Conservation (phyloP, 2,113 vertebrate genomes). For the Plectropomus leopardus region DNA sequence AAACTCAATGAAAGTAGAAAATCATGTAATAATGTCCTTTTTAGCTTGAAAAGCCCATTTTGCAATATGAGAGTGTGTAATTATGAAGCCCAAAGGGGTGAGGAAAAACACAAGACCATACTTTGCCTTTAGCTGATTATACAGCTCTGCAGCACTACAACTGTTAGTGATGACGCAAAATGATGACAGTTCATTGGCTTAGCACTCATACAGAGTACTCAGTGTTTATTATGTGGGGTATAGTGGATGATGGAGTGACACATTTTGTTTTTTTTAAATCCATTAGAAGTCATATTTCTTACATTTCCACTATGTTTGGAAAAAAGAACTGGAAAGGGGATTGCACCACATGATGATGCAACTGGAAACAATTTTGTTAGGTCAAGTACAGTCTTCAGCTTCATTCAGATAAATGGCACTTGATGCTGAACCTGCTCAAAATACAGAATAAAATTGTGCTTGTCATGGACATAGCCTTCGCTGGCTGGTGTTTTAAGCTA, state of each 20-base stretch:
- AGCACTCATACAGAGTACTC: neutral
- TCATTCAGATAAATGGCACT: neutral
- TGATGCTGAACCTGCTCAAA: neutral
- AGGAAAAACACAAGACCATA: neutral
- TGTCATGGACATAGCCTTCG: neutral
- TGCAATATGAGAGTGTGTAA: no score
- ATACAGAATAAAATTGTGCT: neutral
- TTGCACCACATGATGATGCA: conserved; percentile 22
- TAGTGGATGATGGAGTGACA: neutral
- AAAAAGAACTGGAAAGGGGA: neutral
- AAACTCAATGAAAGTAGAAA: no score
- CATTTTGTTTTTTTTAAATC: neutral
- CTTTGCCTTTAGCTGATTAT: neutral
- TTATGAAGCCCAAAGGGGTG: no score
- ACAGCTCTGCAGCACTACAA: neutral
- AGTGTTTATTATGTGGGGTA: neutral
- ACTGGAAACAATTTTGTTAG: neutral
- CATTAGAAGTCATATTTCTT: neutral
- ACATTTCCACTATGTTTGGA: neutral
- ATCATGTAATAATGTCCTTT: no score
- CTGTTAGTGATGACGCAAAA: neutral
- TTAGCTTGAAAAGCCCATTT: no score
- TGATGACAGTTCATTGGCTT: neutral
- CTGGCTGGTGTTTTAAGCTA: conserved; percentile 2
- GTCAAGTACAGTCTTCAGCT: neutral